Evolutionary conservation across 2,888 invertebrate genomes (phyloP).

Genomic region (Nomada ferruginata): DNA sequence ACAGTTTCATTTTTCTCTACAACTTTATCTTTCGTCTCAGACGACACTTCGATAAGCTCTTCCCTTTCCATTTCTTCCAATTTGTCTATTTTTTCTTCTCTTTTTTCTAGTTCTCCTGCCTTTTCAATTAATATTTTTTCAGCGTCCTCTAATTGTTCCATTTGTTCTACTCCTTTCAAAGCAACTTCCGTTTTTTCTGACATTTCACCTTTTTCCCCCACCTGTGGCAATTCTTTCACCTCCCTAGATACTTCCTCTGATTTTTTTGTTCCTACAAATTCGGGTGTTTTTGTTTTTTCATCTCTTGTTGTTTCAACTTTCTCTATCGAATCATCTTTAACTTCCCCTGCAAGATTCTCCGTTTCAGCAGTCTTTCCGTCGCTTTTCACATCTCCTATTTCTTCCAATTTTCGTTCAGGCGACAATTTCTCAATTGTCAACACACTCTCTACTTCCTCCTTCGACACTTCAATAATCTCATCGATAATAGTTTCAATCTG

Average conservation of each 20-base stretch:
- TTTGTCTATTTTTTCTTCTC: neutral
- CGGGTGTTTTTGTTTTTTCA: neutral
- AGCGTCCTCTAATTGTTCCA: neutral
- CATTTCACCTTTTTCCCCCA: neutral
- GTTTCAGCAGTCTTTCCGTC: neutral
- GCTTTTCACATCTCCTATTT: neutral
- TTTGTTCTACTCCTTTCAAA: neutral
- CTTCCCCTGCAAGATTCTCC: neutral
- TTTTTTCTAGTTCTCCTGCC: neutral
- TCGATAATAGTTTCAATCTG: slow-evolving; percentile 76
- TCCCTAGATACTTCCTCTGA: neutral
- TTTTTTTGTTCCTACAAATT: neutral
- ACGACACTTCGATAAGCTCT: neutral
- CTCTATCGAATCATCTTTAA: neutral
- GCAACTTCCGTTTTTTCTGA: neutral
- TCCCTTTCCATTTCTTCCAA: neutral
- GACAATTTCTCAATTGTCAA: slow-evolving; percentile 65
- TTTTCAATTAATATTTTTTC: neutral
- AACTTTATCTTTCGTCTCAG: neutral
- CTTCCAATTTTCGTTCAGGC: slow-evolving; percentile 47
- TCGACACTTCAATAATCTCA: slow-evolving; percentile 76
- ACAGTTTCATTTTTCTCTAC: neutral
- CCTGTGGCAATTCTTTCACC: neutral
- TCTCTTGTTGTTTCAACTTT: neutral
- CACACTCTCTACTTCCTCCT: slow-evolving; percentile 74